phyloP scores from a whole-genome alignment of 2,113 vertebrate species.

The Peucedramus taeniatus region DNA sequence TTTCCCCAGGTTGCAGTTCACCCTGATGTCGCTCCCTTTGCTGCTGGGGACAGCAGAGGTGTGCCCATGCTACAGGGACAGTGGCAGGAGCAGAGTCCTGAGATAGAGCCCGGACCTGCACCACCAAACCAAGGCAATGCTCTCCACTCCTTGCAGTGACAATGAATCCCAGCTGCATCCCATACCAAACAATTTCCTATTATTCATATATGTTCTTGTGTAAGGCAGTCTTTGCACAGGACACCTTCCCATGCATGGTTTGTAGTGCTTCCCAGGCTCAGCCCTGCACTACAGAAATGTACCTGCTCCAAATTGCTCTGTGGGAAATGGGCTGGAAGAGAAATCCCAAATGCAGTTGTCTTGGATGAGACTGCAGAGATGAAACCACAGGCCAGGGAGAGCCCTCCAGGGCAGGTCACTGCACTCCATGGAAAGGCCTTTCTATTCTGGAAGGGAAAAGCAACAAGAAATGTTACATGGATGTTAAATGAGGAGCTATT shows the following conservation, averaged over 20 bases:
- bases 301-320: accelerated
- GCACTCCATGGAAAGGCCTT: not conserved
- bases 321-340: not conserved
- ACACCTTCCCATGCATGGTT: not conserved
- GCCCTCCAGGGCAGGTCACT: not conserved
- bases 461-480: not conserved
- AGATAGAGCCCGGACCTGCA: not conserved
- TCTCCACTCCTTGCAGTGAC: not conserved
- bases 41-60: not conserved
- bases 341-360: not conserved
- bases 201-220: not conserved
- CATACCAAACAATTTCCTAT: not conserved
- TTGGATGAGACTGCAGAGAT: not conserved
- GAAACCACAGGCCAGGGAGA: not conserved
- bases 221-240: not conserved
- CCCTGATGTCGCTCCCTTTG: accelerated
- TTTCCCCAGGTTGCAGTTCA: not conserved
- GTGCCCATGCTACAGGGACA: not conserved
- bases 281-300: not conserved
- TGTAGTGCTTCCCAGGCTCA: not conserved
- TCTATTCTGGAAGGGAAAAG: not conserved
- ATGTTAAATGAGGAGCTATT: not conserved
- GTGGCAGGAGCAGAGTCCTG: not conserved
- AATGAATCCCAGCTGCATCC: not conserved
- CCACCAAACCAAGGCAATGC: not conserved